Evolutionary conservation across 2,113 vertebrate species (phyloP).

Genomic region (Pithys albifrons): DNA sequence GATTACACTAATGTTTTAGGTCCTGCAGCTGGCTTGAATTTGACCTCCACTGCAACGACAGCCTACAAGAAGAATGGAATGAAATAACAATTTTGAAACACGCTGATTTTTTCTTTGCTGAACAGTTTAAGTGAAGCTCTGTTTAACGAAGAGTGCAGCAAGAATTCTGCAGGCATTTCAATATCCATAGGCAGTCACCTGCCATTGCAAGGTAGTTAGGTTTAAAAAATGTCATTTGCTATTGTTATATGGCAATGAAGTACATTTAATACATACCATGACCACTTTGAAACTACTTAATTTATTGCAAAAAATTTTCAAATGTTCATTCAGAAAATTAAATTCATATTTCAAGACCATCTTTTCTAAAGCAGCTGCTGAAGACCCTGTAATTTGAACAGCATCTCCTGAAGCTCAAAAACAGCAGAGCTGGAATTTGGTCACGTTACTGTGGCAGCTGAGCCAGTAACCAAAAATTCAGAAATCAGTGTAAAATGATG

Average conservation of each 20-base stretch:
- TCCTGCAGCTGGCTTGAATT: not conserved
- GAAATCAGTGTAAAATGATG: constrained; percentile 37
- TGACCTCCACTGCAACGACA: not conserved
- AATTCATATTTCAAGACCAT: not conserved
- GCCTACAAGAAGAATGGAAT: not conserved
- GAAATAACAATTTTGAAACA: not conserved
- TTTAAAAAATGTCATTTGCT: not conserved
- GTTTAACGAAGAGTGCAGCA: not conserved
- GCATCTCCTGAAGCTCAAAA: not conserved
- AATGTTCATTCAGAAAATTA: not conserved
- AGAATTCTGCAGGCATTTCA: not conserved
- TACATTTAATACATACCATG: not conserved
- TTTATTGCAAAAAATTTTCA: not conserved
- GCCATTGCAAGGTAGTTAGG: not conserved
- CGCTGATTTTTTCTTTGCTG: not conserved
- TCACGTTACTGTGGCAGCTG: not conserved
- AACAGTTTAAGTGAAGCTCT: not conserved
- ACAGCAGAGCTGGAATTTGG: constrained; percentile 23
- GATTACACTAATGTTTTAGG: not conserved
- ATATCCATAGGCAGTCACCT: not conserved
- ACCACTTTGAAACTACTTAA: not conserved
- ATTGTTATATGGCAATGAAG: not conserved
- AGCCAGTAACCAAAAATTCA: constrained; percentile 46
- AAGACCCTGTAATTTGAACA: not conserved
- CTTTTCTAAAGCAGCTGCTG: not conserved